phyloP scores from a whole-genome alignment of 1,140 invertebrate genomes.

The Pteromalus puparum region DNA sequence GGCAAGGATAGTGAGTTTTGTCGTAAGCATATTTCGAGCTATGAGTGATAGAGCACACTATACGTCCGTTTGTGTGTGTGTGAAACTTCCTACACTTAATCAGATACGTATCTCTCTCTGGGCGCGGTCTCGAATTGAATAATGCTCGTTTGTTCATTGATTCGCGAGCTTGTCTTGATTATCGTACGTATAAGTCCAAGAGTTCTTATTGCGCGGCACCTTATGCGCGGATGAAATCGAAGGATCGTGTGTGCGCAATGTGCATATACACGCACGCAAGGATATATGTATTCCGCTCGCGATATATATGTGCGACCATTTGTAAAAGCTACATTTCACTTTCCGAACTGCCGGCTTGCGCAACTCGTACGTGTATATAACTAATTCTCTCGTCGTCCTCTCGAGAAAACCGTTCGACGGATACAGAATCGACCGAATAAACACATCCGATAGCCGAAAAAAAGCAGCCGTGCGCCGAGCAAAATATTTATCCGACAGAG shows the following conservation, averaged over 20 bases:
- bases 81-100: constrained; percentile 9
- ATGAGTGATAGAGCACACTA: not conserved
- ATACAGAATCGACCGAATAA: not conserved
- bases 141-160: constrained; percentile 36
- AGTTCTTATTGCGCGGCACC: not conserved
- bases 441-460: not conserved
- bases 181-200: not conserved
- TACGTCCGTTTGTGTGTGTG: not conserved
- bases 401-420: no score
- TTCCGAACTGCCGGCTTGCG: no score
- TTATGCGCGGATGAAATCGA: not conserved
- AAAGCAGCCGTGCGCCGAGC: not conserved
- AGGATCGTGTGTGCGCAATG: not conserved
- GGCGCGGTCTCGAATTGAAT: constrained; percentile 25
- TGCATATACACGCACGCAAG: not conserved
- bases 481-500: constrained; percentile 7
- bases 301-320: not conserved
- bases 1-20: not conserved
- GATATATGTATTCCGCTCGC: not conserved
- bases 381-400: no score
- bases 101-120: not conserved
- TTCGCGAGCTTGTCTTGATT: constrained; percentile 24
- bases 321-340: no score
- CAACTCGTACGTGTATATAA: no score
- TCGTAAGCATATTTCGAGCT: not conserved